Base-by-base conservation (phyloP, 2,797 vertebrate species). In the Pangasius mekongensis region DNA sequence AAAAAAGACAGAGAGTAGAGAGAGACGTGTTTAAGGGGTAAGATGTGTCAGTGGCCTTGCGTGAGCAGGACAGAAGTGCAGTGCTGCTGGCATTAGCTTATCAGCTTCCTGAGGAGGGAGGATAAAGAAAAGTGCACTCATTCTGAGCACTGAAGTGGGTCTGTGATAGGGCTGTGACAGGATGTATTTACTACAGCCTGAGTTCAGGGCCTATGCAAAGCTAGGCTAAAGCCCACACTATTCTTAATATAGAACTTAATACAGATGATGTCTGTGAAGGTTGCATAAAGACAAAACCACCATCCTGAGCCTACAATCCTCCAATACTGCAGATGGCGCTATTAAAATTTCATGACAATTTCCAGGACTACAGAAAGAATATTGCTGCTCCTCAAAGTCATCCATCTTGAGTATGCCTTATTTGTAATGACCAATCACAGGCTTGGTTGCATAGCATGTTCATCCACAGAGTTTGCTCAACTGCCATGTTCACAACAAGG, bases 61-160 rank as follows among this genome's bases (percentile, higher is more conserved):
- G 88, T 90, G 91, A 91, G 91, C 87, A 77, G 60, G 88, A 84
- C 87, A 78, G 88, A 64, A 84, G 67, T 74, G 89, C 78, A 64
- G 89, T 86, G 88, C 81, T 85, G 73, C 89, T 90, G 87, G 84
- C 87, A 47, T 47, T 62, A 22, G 52, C 84, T 92, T 88, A 92
- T 92, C 90, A 89, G 88, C 90, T 86, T 90, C 84, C 76, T 69
- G 82, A 87, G 84, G 90, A 90, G 90, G 77, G 73, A 89, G 77
- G 84, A 82, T 84, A 89, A 77, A 89, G 88, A 88, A 86, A 85
- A 84, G 86, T 83, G 84, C 86, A 83, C 77, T 64, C 83, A 36
- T 71, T 87, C n/a, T 77, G 73, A n/a, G 69, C 11, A 33, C 7
- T 47, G 30, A 36, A 77, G 54, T 77, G 78, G 64, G 11, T 3